A percentile compares a stretch with the other conserved stretches of the same genome.
These are phyloP conservation scores for Brachionus plicatilis DNA, from an alignment of 1,140 invertebrate genomes.

Conservation along the genomic window DNA sequence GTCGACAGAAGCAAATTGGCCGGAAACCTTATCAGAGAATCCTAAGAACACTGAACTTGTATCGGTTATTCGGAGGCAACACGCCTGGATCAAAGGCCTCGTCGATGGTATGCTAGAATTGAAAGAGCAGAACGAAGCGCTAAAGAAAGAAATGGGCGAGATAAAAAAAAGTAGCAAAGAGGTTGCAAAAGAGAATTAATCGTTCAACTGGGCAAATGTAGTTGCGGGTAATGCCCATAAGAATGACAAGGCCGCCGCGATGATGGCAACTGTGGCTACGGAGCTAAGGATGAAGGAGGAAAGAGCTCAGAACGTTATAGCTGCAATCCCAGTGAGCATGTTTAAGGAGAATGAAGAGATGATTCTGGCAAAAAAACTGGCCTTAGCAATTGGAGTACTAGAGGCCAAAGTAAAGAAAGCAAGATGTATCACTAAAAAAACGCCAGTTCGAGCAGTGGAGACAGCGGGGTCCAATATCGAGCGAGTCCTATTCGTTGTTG, in stretches of 20 bases:
- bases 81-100: background rate
- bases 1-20: too few relatives aligned
- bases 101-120: background rate
- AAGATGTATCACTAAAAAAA: background rate
- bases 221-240: background rate
- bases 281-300: background rate
- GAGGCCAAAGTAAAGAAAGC: background rate
- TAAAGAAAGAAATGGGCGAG: background rate
- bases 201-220: background rate
- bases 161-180: background rate
- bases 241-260: background rate
- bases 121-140: background rate
- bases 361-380: background rate
- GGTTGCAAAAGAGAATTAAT: background rate
- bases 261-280: background rate
- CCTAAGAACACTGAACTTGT: background rate
- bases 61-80: background rate
- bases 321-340: background rate
- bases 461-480: background rate
- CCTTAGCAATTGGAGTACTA: background rate
- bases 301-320: background rate
- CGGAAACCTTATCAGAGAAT: too few relatives aligned
- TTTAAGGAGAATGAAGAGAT: background rate
- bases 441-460: background rate
- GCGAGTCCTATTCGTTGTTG: background rate